phyloP scores from a whole-genome alignment of 64 coral and sea anemone genomes.

The Stichodactyla mertensii region DNA sequence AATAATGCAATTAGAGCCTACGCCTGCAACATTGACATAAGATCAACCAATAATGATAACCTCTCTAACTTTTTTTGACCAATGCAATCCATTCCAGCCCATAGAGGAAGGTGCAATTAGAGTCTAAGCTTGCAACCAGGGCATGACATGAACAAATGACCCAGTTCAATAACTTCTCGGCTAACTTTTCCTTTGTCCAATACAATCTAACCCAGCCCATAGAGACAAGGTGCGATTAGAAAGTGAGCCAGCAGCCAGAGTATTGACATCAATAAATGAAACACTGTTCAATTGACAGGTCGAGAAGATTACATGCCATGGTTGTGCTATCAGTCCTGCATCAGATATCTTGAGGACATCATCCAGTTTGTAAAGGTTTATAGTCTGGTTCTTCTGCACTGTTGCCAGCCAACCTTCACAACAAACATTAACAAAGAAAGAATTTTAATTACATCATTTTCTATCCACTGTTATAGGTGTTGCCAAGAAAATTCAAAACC shows the following conservation, averaged over 20 bases:
- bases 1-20: too few species aligned
- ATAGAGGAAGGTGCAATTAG: not conserved
- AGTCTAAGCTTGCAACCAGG: not conserved
- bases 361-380: constrained; percentile 76
- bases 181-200: constrained; percentile 15
- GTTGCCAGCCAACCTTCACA: constrained; percentile 63
- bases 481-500: too few species aligned
- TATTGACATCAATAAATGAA: constrained; percentile 70
- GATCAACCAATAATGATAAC: not conserved
- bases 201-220: constrained; percentile 67
- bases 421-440: not conserved
- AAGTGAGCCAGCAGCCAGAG: constrained; percentile 59
- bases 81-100: not conserved
- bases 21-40: not conserved
- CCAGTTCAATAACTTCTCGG: not conserved
- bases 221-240: constrained; percentile 63
- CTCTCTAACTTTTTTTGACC: not conserved
- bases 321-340: constrained; percentile 65
- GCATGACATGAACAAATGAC: not conserved
- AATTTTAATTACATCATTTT: not conserved
- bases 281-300: constrained; percentile 39
- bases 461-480: too few species aligned
- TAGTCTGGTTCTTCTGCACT: constrained; percentile 70
- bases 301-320: constrained; percentile 76
- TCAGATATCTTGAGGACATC: constrained; percentile 55